A percentile compares a stretch with the other conserved stretches of the same genome.
phyloP scores from a whole-genome alignment of 1,140 invertebrate species.

The Diabrotica virgifera region DNA sequence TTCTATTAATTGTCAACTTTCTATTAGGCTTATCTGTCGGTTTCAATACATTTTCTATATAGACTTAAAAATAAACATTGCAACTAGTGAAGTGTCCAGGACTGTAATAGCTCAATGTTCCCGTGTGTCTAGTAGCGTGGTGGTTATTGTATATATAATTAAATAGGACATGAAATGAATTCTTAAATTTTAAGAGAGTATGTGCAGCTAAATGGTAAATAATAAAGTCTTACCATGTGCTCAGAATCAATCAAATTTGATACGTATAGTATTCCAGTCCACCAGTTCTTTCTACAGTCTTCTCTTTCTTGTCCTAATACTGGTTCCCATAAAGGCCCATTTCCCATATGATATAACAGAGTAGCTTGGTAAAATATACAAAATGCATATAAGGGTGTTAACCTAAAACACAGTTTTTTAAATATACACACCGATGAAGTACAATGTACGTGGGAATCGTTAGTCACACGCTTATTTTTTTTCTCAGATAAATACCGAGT shows the following conservation, averaged over 20 bases:
- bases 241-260: background rate
- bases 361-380: background rate
- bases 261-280: background rate
- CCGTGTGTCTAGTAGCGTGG: too few species aligned
- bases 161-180: too few species aligned
- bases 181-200: too few species aligned
- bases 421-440: background rate
- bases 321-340: conserved; percentile 1
- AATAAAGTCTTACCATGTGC: background rate
- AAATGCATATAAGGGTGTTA: background rate
- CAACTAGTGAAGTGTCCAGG: too few species aligned
- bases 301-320: background rate
- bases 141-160: too few species aligned
- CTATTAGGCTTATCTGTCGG: too few species aligned
- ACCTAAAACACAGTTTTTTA: background rate
- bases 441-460: background rate
- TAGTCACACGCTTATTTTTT: background rate
- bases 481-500: background rate
- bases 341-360: background rate
- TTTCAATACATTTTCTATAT: too few species aligned
- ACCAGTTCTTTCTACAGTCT: background rate
- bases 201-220: too few species aligned
- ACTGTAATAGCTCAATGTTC: too few species aligned
- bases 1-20: too few species aligned
- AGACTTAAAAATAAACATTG: too few species aligned